A percentile compares a stretch with the other conserved stretches of the same genome.
Conservation (phyloP, 2,888 invertebrate species). For the Pristionchus japonicus region DNA sequence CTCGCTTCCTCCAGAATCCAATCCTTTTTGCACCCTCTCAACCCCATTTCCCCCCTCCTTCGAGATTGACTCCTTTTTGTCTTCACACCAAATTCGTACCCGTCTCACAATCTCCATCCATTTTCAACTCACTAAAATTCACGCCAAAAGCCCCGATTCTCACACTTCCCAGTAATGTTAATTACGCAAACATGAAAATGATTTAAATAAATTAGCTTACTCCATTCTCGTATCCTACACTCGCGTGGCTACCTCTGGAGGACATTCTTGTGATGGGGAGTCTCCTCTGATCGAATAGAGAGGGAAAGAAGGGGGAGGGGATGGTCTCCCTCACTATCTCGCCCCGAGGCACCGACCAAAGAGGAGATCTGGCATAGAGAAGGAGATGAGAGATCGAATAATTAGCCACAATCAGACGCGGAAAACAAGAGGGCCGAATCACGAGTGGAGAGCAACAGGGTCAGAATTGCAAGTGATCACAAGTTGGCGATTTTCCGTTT, state of each 20-base stretch:
- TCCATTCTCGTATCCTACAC: constrained; percentile 11
- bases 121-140: no score
- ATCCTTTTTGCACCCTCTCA: neutral
- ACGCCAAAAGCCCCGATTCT: no score
- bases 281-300: neutral
- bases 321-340: neutral
- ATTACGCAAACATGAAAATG: neutral
- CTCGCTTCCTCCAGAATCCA: constrained; percentile 8
- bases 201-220: neutral
- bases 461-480: no score
- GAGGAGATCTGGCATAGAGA: neutral
- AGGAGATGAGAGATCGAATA: no score
- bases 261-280: neutral
- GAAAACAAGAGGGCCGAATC: neutral
- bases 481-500: no score
- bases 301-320: neutral
- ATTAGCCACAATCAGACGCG: neutral
- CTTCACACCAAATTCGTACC: neutral
- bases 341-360: neutral
- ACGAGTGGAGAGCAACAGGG: neutral
- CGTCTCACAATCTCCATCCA: neutral
- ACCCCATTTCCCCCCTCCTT: neutral
- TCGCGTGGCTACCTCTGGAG: neutral
- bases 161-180: no score
- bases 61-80: neutral